Percentiles rank a stretch among this genome's conserved stretches.
Conservation (phyloP, 1,140 invertebrate species). For the Drosophila punjabiensis region DNA sequence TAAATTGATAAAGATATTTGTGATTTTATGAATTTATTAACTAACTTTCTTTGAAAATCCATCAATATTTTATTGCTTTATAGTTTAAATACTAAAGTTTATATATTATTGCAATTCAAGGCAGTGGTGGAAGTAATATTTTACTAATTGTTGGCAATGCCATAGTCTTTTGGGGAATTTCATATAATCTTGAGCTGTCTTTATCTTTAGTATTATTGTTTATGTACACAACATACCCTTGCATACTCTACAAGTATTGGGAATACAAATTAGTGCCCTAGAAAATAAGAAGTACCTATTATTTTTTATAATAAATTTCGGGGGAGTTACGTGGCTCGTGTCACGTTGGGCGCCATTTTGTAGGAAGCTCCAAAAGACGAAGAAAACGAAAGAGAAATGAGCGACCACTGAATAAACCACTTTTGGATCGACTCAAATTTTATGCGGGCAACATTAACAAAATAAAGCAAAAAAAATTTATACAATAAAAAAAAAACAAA, state of each 20-base stretch:
- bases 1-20: accelerated
- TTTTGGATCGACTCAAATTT: slow-evolving; percentile 73
- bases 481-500: slow-evolving; percentile 17
- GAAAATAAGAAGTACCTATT: slow-evolving; percentile 14
- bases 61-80: neutral
- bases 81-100: neutral
- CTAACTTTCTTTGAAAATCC: neutral
- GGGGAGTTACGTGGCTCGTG: slow-evolving; percentile 70
- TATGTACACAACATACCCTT: neutral
- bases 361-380: slow-evolving; percentile 23
- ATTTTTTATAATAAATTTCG: neutral
- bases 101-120: too few species aligned
- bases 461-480: slow-evolving; percentile 32
- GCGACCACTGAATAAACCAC: slow-evolving; percentile 59
- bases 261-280: slow-evolving; percentile 24
- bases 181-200: too few species aligned
- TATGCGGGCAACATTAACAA: slow-evolving; percentile 77
- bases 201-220: too few species aligned
- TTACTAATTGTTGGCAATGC: neutral
- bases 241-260: neutral
- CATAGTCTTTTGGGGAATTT: too few species aligned
- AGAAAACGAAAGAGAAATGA: slow-evolving; percentile 61
- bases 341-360: slow-evolving; percentile 66
- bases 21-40: neutral
- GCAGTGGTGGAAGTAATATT: too few species aligned